Conservation (phyloP, 1,140 invertebrate species). For the Drosophila repleta region DNA sequence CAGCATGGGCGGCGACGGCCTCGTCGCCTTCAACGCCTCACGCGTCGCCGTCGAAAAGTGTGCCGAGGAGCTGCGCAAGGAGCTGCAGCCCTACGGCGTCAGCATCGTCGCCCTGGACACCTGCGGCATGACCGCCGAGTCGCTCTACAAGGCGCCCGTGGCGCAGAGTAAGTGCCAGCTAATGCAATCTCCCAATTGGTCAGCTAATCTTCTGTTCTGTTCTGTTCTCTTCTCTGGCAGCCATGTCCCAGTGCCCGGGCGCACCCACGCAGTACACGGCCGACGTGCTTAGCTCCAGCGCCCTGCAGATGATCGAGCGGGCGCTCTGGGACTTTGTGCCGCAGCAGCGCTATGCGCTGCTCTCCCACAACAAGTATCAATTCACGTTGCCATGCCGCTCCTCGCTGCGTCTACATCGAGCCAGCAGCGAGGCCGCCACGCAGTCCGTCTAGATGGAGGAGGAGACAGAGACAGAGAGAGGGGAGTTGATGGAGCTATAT, state of each 20-base stretch:
- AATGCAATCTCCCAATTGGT: not conserved
- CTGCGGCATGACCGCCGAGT: slow-evolving; percentile 87
- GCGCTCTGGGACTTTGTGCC: slow-evolving; percentile 79
- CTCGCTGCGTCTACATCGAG: slow-evolving; percentile 71
- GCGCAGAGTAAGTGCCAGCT: slow-evolving; percentile 84
- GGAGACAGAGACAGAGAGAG: not conserved
- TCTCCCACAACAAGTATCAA: slow-evolving; percentile 79
- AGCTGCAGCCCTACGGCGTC: slow-evolving; percentile 88
- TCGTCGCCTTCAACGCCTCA: slow-evolving; percentile 88
- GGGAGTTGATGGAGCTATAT: not conserved
- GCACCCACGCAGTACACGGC: slow-evolving; percentile 83
- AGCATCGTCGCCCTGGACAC: slow-evolving; percentile 91
- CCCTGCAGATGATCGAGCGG: slow-evolving; percentile 78
- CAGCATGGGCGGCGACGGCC: slow-evolving; percentile 84
- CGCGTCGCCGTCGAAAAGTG: slow-evolving; percentile 90
- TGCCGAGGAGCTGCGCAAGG: slow-evolving; percentile 88
- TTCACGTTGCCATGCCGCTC: slow-evolving; percentile 84
- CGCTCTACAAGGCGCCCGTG: slow-evolving; percentile 86
- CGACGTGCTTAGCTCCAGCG: slow-evolving; percentile 75
- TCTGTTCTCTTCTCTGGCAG: slow-evolving; percentile 22
- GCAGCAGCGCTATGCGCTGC: slow-evolving; percentile 75
- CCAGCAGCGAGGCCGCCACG: slow-evolving; percentile 45
- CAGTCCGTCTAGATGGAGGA: slow-evolving; percentile 54
- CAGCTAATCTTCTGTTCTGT: not conserved
- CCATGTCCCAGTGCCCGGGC: slow-evolving; percentile 55